phyloP scores from a whole-genome alignment of 2,113 vertebrate species.

The Tragelaphus imberbis region DNA sequence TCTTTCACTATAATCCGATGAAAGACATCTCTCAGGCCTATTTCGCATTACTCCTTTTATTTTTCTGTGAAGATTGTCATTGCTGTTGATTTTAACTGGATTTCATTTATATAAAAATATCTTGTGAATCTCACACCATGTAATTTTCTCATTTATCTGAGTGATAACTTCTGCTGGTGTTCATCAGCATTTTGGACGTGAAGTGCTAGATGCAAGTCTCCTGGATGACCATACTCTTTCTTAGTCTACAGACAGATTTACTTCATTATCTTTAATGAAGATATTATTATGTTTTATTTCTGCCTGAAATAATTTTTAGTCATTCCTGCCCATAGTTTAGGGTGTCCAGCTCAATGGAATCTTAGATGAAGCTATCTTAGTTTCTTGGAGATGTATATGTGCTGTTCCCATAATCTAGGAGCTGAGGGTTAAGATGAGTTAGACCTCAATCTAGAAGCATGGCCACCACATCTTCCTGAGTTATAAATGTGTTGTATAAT shows the following conservation, averaged over 20 bases:
- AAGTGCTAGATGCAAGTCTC: neutral
- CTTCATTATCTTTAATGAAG: neutral
- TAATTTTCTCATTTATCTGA: neutral
- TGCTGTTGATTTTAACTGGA: conserved; percentile 13
- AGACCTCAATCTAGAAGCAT: neutral
- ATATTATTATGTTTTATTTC: neutral
- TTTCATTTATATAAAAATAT: conserved; percentile 11
- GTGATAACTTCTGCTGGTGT: neutral
- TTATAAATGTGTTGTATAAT: neutral
- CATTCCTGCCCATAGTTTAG: neutral
- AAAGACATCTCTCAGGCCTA: neutral
- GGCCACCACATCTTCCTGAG: neutral
- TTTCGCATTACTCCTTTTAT: neutral
- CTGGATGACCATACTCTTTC: neutral
- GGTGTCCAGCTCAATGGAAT: neutral
- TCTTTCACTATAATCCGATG: neutral
- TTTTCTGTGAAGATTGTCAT: neutral
- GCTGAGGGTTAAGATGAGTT: neutral
- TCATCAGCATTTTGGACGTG: neutral
- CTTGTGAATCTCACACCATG: neutral
- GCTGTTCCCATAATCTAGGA: neutral
- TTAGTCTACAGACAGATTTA: neutral
- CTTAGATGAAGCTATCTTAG: neutral
- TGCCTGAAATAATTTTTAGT: conserved; percentile 14
- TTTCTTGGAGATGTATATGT: neutral